These are phyloP conservation scores for Pterocles orientalis DNA, from an alignment of 2,113 vertebrate species.

Conservation along the genomic window DNA sequence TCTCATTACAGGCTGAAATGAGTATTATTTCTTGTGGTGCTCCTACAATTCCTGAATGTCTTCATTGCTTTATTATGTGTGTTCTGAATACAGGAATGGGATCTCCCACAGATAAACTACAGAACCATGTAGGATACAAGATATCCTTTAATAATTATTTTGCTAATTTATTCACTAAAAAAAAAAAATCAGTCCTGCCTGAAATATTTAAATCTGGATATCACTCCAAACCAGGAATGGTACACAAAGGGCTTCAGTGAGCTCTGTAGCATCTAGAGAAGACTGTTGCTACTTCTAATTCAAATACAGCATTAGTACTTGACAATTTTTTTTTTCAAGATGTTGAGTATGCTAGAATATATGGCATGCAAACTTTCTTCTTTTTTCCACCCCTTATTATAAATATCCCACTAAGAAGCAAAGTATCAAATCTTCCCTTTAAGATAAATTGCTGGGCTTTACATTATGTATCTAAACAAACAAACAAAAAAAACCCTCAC, in stretches of 20 bases:
- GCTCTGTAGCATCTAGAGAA: background rate
- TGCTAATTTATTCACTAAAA: background rate
- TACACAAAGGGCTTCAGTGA: fast-evolving
- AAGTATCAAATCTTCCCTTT: background rate
- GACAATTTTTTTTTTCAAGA: background rate
- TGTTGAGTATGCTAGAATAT: background rate
- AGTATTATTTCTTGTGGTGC: background rate
- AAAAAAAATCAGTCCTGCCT: background rate
- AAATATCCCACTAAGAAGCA: background rate
- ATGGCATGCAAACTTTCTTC: background rate
- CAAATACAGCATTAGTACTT: background rate
- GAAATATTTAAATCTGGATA: background rate
- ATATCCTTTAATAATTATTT: background rate
- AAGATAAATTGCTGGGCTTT: background rate
- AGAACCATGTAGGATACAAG: background rate
- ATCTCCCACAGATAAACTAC: background rate
- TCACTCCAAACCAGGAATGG: background rate
- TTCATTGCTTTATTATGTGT: background rate
- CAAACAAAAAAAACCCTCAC: background rate
- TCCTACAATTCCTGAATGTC: background rate
- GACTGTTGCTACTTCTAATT: background rate
- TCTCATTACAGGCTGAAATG: background rate
- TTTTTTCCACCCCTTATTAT: background rate
- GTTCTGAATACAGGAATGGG: background rate
- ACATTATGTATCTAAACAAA: background rate